These are phyloP conservation scores for Callipepla squamata DNA, from an alignment of 2,113 vertebrate species.

Conservation along the genomic window DNA sequence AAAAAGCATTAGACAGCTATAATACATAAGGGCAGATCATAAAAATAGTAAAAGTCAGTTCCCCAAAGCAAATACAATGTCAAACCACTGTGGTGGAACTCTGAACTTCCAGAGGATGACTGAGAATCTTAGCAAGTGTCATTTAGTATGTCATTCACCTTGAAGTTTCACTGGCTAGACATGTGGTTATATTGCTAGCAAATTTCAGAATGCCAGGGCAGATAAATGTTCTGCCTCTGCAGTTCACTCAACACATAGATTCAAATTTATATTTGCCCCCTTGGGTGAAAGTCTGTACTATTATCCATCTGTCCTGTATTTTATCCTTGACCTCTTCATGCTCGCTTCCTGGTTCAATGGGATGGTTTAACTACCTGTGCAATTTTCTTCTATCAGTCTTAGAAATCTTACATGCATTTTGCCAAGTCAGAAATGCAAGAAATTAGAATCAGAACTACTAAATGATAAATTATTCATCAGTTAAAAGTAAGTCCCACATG, in stretches of 20 bases:
- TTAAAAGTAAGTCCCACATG: constrained; percentile 37
- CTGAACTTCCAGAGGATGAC: background rate
- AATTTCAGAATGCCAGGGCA: constrained; percentile 44
- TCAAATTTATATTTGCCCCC: constrained; percentile 31
- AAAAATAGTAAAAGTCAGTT: background rate
- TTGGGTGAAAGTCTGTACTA: background rate
- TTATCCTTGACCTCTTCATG: constrained; percentile 52
- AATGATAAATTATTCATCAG: constrained; percentile 49
- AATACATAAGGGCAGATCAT: background rate
- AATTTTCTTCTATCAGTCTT: constrained; percentile 54
- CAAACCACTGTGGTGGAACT: background rate
- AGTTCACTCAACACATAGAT: constrained; percentile 28
- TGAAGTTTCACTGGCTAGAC: constrained; percentile 14
- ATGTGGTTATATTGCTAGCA: constrained; percentile 11
- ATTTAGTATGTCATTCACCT: constrained; percentile 49
- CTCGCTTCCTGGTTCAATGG: constrained; percentile 32
- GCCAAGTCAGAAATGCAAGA: constrained; percentile 38
- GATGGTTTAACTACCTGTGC: constrained; percentile 36
- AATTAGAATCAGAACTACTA: background rate
- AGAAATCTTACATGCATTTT: constrained; percentile 52
- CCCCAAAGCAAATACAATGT: background rate
- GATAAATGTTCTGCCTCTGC: constrained; percentile 37
- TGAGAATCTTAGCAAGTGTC: constrained; percentile 42
- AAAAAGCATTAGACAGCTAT: background rate
- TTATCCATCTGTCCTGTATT: constrained; percentile 59